Evolutionary conservation across 1,140 invertebrate genomes (phyloP).

Genomic region (Magallana angulata): DNA sequence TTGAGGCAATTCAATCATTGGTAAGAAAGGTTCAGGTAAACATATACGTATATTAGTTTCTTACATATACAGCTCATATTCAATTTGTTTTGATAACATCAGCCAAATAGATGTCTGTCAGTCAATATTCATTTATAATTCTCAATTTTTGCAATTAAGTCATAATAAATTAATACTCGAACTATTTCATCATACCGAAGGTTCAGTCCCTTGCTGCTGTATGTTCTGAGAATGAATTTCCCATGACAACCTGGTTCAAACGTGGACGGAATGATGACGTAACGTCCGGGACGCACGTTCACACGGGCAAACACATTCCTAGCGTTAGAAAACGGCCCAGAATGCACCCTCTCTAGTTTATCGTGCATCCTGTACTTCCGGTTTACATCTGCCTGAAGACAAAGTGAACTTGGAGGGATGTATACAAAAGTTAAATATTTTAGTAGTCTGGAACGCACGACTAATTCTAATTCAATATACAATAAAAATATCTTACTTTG

Average conservation of each 20-base stretch:
- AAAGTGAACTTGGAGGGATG: not conserved
- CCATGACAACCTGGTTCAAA: conserved; percentile 83
- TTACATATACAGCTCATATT: too few species aligned
- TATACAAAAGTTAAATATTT: not conserved
- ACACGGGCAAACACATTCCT: conserved; percentile 81
- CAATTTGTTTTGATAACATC: too few species aligned
- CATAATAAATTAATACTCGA: too few species aligned
- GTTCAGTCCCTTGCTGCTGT: conserved; percentile 71
- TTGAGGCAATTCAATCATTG: too few species aligned
- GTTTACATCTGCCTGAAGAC: conserved; percentile 83
- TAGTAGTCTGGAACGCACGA: too few species aligned
- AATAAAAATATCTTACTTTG: conserved; percentile 81
- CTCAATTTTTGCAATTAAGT: too few species aligned
- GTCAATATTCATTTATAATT: too few species aligned
- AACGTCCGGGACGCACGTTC: conserved; percentile 81
- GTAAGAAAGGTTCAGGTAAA: too few species aligned
- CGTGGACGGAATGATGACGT: conserved; percentile 85
- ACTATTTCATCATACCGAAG: conserved; percentile 59
- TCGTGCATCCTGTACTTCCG: conserved; percentile 82
- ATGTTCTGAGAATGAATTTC: conserved; percentile 83
- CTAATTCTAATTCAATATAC: too few species aligned
- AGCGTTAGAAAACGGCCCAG: conserved; percentile 81
- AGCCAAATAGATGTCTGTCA: too few species aligned
- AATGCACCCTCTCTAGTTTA: conserved; percentile 77
- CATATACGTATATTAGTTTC: too few species aligned